phyloP scores from a whole-genome alignment of 2,888 invertebrate species.

The Shargacucullia verbasci region DNA sequence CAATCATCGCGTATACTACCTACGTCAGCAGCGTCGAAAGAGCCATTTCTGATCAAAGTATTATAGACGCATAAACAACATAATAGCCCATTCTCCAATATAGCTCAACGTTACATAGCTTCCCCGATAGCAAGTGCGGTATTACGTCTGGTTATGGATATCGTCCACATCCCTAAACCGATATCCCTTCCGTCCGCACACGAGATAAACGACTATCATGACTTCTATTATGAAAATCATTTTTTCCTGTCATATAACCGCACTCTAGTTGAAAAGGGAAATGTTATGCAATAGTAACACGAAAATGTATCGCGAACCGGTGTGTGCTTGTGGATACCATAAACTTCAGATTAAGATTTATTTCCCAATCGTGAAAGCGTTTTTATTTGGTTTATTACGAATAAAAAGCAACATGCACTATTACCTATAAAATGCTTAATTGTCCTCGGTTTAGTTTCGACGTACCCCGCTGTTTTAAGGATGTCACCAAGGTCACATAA shows the following conservation, averaged over 20 bases:
- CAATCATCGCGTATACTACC: conserved; percentile 9
- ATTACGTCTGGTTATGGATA: conserved; percentile 37
- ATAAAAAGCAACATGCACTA: conserved; percentile 7
- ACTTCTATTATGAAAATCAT: conserved; percentile 42
- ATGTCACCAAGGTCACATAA: too few species aligned
- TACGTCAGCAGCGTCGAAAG: not conserved
- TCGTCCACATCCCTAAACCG: conserved; percentile 24
- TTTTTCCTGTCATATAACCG: conserved; percentile 21
- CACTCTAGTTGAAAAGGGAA: conserved; percentile 15
- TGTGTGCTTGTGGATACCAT: conserved; percentile 25
- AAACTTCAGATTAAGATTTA: conserved; percentile 30
- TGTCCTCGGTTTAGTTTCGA: too few species aligned
- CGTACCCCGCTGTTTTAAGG: too few species aligned
- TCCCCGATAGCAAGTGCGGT: conserved; percentile 14
- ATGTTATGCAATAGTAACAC: conserved; percentile 26
- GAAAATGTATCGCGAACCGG: conserved; percentile 18
- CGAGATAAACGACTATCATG: conserved; percentile 44
- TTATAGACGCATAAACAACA: conserved; percentile 14
- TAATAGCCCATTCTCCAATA: conserved; percentile 3
- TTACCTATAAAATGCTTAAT: not conserved
- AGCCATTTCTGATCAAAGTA: conserved; percentile 23
- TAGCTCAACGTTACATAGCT: conserved; percentile 11
- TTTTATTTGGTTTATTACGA: conserved; percentile 21
- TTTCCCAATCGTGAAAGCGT: conserved; percentile 21
- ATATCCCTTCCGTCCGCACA: conserved; percentile 28